phyloP scores from a whole-genome alignment of 2,888 invertebrate genomes.

The Caenorhabditis japonica region DNA sequence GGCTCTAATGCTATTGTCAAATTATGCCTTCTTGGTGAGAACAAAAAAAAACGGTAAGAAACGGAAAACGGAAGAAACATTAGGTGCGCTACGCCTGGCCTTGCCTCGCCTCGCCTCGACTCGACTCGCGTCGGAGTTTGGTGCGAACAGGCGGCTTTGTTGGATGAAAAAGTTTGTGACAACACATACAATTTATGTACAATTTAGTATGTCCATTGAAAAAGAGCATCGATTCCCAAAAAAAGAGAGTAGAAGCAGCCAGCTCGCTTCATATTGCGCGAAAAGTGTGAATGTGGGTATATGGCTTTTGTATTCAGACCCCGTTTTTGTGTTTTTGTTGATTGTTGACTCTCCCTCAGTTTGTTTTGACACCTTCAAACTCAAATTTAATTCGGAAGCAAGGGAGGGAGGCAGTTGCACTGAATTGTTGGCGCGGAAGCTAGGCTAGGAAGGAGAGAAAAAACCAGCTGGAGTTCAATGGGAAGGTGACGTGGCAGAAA shows the following conservation, averaged over 20 bases:
- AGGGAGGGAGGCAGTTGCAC: slow-evolving; percentile 16
- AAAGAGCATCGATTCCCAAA: background rate
- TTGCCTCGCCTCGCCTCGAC: too few species aligned
- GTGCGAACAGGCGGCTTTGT: too few species aligned
- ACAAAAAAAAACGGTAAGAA: slow-evolving; percentile 19
- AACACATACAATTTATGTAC: too few species aligned
- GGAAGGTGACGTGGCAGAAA: background rate
- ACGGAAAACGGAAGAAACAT: slow-evolving; percentile 3
- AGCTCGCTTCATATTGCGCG: slow-evolving; percentile 10
- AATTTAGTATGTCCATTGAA: background rate
- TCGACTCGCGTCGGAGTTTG: too few species aligned
- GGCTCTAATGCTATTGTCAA: slow-evolving; percentile 41
- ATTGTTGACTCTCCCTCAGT: slow-evolving; percentile 9
- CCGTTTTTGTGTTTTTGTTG: slow-evolving; percentile 43
- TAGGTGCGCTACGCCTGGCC: too few species aligned
- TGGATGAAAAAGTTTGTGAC: too few species aligned
- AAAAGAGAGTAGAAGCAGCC: background rate
- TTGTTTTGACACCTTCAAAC: slow-evolving; percentile 37
- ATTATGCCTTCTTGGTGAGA: too few species aligned
- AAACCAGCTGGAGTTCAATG: slow-evolving; percentile 23
- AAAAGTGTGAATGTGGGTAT: background rate
- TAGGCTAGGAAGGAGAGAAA: too few species aligned
- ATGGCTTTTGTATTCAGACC: slow-evolving; percentile 32
- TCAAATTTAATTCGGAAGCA: background rate
- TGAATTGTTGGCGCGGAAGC: too few species aligned